Evolutionary conservation across 35 echinoderm and acorn worm species (phyloP), one percentile per base, ranked within the genome.

Genomic region (Acanthaster planci): DNA sequence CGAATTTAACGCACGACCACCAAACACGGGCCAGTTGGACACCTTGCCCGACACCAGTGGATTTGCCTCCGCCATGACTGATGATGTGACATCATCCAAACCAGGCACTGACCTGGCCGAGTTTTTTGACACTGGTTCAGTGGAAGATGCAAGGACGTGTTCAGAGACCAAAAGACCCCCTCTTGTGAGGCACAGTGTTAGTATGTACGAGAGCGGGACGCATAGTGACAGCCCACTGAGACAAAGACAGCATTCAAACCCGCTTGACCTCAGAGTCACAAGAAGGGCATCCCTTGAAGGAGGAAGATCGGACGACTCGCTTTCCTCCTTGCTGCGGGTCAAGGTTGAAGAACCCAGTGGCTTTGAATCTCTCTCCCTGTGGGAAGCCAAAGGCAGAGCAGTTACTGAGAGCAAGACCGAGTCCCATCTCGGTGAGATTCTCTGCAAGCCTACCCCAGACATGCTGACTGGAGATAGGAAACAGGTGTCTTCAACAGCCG

Each of bases 31-130:
- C 40, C 38, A 40, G 50, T 52, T 22, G 39, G 18, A 84, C 80
- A 77, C 36, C 10, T 79, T 84, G 18, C 54, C 84, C 17, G 93
- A 97, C 59, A 92, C 89, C 47, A 97, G 93, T 47, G 93, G 89
- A 27, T 93, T 93, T 93, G 91, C 60, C 19, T 54, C 40, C n/a
- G 87, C 64, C 23, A 72, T 87, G 76, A 84, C 37, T 16, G 91
- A 88, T 37, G 76, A 90, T 42, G 39, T 75, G 55, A 72, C n/a
- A 39, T 29, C 54, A 60, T 76, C 83, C 19, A 51, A 17, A 9
- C 83, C 89, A 0, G 89, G 89, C 79, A 79, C 78, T 18, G 89
- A 90, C 29, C 77, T 90, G 22, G 82, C 89, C 37, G 89, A 90
- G 38, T 90, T 90, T 64, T 90, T 85, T 80, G 89, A 90, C 42